Evolutionary conservation across 2,797 vertebrate genomes (phyloP).

Genomic region (Knipowitschia caucasica): DNA sequence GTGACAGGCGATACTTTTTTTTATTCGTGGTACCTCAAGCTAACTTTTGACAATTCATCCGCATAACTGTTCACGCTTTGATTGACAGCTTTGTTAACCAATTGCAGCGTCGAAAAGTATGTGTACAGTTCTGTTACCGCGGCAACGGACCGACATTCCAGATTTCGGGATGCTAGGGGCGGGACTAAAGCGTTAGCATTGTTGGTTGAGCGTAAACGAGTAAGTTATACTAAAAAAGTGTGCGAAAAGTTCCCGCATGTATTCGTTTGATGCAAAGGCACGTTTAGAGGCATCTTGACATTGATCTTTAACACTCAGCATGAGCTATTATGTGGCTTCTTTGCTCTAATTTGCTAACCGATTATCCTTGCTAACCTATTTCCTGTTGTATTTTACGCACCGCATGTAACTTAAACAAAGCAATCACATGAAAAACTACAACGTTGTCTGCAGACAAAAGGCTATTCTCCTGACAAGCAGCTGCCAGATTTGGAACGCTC

Average conservation of each 20-base stretch:
- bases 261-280: not conserved
- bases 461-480: not conserved
- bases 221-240: constrained; percentile 34
- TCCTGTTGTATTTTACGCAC: not conserved
- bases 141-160: constrained; percentile 66
- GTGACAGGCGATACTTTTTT: constrained; percentile 46
- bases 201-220: constrained; percentile 57
- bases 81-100: constrained; percentile 65
- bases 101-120: constrained; percentile 42
- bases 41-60: constrained; percentile 63
- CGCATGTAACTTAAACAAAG: not conserved
- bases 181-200: constrained; percentile 68
- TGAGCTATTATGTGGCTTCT: constrained; percentile 17
- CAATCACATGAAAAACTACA: rapidly evolving
- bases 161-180: constrained; percentile 59
- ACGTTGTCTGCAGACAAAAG: too few species aligned
- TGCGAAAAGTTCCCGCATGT: constrained; percentile 3
- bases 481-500: not conserved
- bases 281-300: not conserved
- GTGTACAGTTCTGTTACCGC: constrained; percentile 63
- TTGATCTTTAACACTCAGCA: not conserved
- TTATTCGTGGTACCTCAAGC: constrained; percentile 62
- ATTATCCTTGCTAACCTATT: constrained; percentile 26
- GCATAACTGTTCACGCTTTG: constrained; percentile 37
- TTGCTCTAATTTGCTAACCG: constrained; percentile 37